Percentiles rank a stretch among this genome's conserved stretches.
Evolutionary conservation across 2,797 vertebrate genomes (phyloP).

Genomic region (Labeo calbasu): DNA sequence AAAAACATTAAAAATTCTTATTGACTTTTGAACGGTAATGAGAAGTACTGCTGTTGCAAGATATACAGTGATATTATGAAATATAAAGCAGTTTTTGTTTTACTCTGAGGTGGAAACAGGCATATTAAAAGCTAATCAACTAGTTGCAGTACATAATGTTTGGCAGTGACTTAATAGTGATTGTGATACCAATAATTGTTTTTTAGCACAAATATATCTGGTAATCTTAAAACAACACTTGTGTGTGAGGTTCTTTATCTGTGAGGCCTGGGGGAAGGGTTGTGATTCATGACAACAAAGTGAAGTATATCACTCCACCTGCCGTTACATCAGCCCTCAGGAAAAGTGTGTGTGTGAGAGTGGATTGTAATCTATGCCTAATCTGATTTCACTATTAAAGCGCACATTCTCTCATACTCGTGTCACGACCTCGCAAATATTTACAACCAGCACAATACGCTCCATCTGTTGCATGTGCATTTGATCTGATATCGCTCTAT

Average conservation of each 20-base stretch:
- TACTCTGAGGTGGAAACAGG: neutral
- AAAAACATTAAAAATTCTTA: neutral
- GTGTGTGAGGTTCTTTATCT: slow-evolving; percentile 18
- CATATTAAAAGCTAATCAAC: neutral
- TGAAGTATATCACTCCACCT: slow-evolving; percentile 37
- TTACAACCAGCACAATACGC: slow-evolving; percentile 36
- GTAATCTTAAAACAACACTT: slow-evolving; percentile 14
- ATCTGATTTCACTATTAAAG: slow-evolving; percentile 36
- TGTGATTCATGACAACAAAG: slow-evolving; percentile 40
- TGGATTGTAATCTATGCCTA: neutral
- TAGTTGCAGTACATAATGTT: neutral
- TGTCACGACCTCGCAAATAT: slow-evolving; percentile 41
- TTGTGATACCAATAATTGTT: neutral
- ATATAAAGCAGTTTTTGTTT: too few relatives aligned
- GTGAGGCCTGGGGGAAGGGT: slow-evolving; percentile 27
- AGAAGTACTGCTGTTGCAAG: neutral
- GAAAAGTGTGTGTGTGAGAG: slow-evolving; percentile 1
- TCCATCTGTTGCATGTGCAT: slow-evolving; percentile 2
- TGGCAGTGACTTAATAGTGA: neutral
- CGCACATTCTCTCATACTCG: neutral
- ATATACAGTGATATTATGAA: neutral
- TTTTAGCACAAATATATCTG: slow-evolving; percentile 15
- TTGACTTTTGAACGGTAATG: too few relatives aligned
- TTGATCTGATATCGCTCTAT: slow-evolving; percentile 42
- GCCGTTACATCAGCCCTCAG: slow-evolving; percentile 27